phyloP scores from a whole-genome alignment of 2,888 invertebrate species.

The Chirona hameri region DNA sequence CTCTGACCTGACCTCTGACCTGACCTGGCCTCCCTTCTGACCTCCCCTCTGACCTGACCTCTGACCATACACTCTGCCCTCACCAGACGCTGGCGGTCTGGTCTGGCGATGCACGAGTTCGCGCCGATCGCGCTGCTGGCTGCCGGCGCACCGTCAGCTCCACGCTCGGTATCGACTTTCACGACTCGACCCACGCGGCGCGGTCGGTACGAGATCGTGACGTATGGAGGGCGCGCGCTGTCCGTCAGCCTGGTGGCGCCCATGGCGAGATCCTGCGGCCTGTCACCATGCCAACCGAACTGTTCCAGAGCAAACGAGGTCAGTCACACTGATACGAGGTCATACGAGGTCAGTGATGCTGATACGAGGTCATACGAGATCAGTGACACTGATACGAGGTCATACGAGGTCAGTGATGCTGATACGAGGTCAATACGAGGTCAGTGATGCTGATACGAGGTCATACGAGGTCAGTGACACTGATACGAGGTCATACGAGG shows the following conservation, averaged over 20 bases:
- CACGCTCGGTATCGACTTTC: conserved; percentile 82
- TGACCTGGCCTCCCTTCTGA: too few relatives aligned
- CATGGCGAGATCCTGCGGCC: conserved; percentile 80
- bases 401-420: too few relatives aligned
- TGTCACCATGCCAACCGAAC: conserved; percentile 65
- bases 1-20: too few relatives aligned
- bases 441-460: too few relatives aligned
- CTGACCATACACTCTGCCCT: too few relatives aligned
- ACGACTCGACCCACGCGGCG: conserved; percentile 84
- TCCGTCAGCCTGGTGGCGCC: conserved; percentile 64
- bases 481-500: too few relatives aligned
- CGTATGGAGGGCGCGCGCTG: conserved; percentile 46
- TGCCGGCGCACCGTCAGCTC: conserved; percentile 61
- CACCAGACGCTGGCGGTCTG: conserved; percentile 61
- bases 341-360: too few relatives aligned
- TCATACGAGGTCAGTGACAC: too few relatives aligned
- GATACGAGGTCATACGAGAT: too few relatives aligned
- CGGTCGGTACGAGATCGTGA: conserved; percentile 66
- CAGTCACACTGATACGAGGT: background rate
- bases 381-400: too few relatives aligned
- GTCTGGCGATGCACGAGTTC: conserved; percentile 72
- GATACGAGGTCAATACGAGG: too few relatives aligned
- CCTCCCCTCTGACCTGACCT: too few relatives aligned
- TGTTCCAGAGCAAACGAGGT: conserved; percentile 64
- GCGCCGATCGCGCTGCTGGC: conserved; percentile 62